Base-by-base conservation (phyloP, 2,888 invertebrate species). In the Cryptus armator region DNA sequence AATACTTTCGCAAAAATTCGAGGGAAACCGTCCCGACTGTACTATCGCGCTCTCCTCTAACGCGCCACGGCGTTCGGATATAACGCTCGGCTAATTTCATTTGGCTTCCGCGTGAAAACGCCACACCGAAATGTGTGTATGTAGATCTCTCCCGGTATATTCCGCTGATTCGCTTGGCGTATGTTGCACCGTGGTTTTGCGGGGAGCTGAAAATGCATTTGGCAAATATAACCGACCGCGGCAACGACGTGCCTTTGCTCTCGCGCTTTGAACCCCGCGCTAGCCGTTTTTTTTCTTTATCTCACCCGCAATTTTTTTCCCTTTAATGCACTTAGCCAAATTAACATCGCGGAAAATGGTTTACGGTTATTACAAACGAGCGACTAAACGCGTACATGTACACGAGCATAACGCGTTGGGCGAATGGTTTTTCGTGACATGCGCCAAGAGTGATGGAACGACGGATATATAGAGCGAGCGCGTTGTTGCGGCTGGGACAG, bases 1-100 rank as follows among this genome's bases (percentile, higher is more conserved):
- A 92, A 92, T 92, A 90, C 90, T 87, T 77, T 88, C 86, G 89
- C 86, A 92, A 92, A 92, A 76, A 92, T 91, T 91, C 90, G 89
- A 87, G 87, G 87, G 87, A 66, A 70, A 70, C 66, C 70, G 71
- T 70, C 66, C 78, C 77, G 74, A 19, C 76, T 64, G 67, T 74
- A 68, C 56, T 89, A 90, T 90, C 89, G 89, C 88, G 88, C 88
- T 84, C 87, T 87, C 85, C 88, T 85, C 72, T 62, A 84, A 82
- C 84, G 72, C 53, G 68, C 72, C 71, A 59, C 44, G 79, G 85
- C 76, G 67, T 71, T 51, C 75, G 78, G 44, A 62, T 56, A 81
- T 46, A 89, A 89, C 90, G 90, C 90, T 82, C 85, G 88, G 88
- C 91, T 91, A 91, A 91, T 91, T 91, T 90, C 89, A 91, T 91